Base-by-base conservation (phyloP, 2,797 vertebrate genomes). In the Neomorphus geoffroyi region DNA sequence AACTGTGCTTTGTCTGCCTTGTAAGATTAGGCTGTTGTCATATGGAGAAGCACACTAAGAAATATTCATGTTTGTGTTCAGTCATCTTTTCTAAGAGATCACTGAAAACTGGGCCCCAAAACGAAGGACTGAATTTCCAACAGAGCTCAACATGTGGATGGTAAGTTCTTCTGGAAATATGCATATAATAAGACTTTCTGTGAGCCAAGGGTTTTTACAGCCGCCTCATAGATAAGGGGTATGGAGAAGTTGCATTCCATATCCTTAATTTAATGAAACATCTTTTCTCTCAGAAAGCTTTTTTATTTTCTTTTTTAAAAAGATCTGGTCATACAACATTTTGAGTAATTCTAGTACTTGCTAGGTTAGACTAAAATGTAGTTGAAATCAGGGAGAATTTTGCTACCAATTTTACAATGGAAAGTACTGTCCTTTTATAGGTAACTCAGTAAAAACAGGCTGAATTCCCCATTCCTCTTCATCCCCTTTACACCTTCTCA, bases 31-130 rank as follows among this genome's bases (percentile, higher is more conserved):
- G 22, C 7, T 41, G 19, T 11, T 39, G 12, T n/a, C 26, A 26
- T 5, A 7, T 0, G 0, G 53, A 72, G 16, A 22, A 9, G 32
- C 33, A 80, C 2, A 2, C 16, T 33, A 18, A 67, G 26, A 32
- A 70, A 60, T 10, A 10, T 8, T 60, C 8, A 15, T 4, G 6
- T 30, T 7, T 8, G 0, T 13, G 8, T 39, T 64, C 15, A 33
- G 19, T 8, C 57, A 64, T 18, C 39, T 78, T 58, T 43, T 28
- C 41, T 54, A 87, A 61, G 24, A 54, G 8, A 30, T n/a, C 23
- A 56, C 27, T 1, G 12, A 85, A 79, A 87, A n/a, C 0, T 30
- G 0, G 18, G 26, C 27, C 16, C 35, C 30, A 70, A 56, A 89
- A 66, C 8, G 4, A 75, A 58, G 51, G n/a, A 21, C 32, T 24